Percentiles rank a stretch among this genome's conserved stretches.
Conservation (phyloP, 2,888 invertebrate genomes). For the Diplolepis rosae region DNA sequence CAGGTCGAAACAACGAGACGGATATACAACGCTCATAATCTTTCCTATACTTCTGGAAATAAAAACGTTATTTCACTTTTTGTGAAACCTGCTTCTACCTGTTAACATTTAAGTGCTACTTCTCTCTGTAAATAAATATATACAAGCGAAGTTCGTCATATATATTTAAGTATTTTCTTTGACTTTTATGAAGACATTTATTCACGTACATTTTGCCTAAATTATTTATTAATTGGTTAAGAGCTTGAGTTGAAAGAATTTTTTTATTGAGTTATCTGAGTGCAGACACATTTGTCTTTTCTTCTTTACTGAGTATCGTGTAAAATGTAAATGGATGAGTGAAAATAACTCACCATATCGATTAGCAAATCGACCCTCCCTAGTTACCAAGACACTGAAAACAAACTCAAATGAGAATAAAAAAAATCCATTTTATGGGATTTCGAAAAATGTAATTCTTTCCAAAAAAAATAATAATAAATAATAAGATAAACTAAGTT, state of each 20-base stretch:
- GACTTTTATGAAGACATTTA: no score
- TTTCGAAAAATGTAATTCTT: no score
- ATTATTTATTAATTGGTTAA: not conserved
- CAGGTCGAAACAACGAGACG: constrained; percentile 51
- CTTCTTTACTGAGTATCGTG: not conserved
- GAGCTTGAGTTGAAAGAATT: not conserved
- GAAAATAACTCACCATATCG: constrained; percentile 66
- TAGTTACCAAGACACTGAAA: no score
- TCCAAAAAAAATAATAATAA: no score
- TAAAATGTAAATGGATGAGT: constrained; percentile 44
- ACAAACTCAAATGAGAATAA: no score
- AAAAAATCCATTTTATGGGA: no score
- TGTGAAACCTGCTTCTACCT: not conserved
- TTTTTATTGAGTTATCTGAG: not conserved
- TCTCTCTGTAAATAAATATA: no score
- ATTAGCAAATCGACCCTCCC: constrained; percentile 67
- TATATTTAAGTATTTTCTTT: no score
- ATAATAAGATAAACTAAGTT: not conserved
- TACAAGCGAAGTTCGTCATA: not conserved
- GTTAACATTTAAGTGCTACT: not conserved
- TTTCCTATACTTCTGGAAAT: constrained; percentile 4
- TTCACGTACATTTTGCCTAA: no score
- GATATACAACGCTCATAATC: constrained; percentile 19
- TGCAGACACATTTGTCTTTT: constrained; percentile 2
- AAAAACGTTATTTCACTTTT: constrained; percentile 9